Evolutionary conservation across 2,797 vertebrate genomes (phyloP), one percentile per base, ranked within the genome.

Genomic region (Sphenopsis melanotis): DNA sequence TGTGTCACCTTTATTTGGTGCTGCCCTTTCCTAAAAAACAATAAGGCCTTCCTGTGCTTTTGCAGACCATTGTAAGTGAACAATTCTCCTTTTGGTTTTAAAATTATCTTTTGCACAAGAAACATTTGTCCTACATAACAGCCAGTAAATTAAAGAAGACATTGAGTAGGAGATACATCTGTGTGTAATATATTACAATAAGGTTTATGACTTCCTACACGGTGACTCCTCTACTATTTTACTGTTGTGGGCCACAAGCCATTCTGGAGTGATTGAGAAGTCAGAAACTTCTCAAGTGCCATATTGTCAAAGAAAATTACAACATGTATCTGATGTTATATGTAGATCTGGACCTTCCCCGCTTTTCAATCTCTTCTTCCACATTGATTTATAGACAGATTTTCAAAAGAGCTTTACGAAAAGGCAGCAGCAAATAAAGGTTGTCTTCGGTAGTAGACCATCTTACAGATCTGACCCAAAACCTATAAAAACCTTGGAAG

Each of bases 21-120:
- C 64, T 87, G 8, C 27, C 12, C 68, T 42, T 87, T 89, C 64
- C 55, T 74, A 93, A 79, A 83, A 96, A 91, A 92, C 78, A 95
- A 89, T 90, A 83, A 93, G 46, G 3, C 7, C 27, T 94, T 97
- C 95, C 94, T 94, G 93, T 90, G 36, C 4, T 78, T 93, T 70
- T 78, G 26, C 23, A 68, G 42, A 75, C 57, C 61, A 68, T 66
- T 94, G 49, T 74, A 93, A 89, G 74, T 55, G 87, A 95, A 90
- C 44, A 84, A 77, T 52, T 80, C 37, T 80, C 60, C 60, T 93
- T 96, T 93, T 68, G 53, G 64, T 83, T 95, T 92, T 91, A 61
- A 92, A 90, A 83, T 85, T 95, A 85, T 61, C n/a, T 84, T 90
- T 56, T 76, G 37, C 27, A 87, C 66, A 87, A 90, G 66, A 66